Base-by-base conservation (phyloP, 2,797 vertebrate species). In the Enteromius paludinosus region DNA sequence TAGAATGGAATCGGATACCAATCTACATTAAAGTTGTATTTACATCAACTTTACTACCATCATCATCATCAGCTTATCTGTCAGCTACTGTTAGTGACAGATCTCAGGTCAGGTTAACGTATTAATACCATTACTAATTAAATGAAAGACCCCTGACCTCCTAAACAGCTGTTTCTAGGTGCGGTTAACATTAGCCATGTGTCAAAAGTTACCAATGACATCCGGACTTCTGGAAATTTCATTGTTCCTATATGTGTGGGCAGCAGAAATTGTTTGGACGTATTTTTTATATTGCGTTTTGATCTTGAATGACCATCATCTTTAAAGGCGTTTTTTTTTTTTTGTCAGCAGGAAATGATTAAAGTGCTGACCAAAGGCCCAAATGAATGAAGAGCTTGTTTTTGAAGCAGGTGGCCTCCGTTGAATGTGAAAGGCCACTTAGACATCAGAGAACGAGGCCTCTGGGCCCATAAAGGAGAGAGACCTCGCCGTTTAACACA, bases 351-450 rank as follows among this genome's bases (percentile, higher is more conserved):
- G 70, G 81, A 86, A 85, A 69, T 76, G 41, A 9, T 74, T 52
- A 33, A 83, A 84, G 64, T 68, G 2, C 62, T 52, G 15, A 79
- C 74, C 78, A 41, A 89, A 87, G 85, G 87, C 85, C 43, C 62
- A 90, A 88, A 92, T 93, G 93, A 95, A 95, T 93, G 91, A 91
- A 87, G 86, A 90, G 87, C 88, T 89, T 95, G 92, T 94, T 92
- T 75, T 81, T 82, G 86, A 79, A 88, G 90, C 93, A 94, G 92
- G 92, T 94, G 91, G 87, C 87, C 75, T 88, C 84, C 61, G n/a
- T 59, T 78, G 81, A 86, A 65, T 82, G 72, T 79, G 59, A 75
- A 84, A 79, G 75, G 70, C 87, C 83, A 87, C 85, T 87, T 84
- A 84, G 79, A 84, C 78, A 79, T 87, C 81, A 87, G 83, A 84